Evolutionary conservation across 2,797 vertebrate species (phyloP).

Genomic region (Leptatherina wallacei): DNA sequence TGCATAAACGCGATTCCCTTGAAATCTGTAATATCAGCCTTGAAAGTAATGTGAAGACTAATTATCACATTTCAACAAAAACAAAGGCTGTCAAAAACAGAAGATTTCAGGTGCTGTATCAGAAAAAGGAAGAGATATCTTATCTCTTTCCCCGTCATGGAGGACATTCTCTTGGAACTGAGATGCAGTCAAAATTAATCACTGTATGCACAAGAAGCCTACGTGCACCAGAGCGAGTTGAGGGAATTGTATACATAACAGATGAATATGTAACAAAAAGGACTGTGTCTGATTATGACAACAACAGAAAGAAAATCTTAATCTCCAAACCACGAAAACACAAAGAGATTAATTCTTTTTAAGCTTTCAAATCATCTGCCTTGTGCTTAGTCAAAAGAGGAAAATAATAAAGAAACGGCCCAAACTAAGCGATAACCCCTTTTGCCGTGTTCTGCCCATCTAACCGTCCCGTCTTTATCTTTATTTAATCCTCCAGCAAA

Average conservation of each 20-base stretch:
- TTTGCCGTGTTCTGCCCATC: constrained; percentile 39
- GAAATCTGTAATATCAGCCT: constrained; percentile 18
- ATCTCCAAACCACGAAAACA: constrained; percentile 35
- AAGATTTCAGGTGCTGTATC: constrained; percentile 10
- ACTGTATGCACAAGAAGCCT: background rate
- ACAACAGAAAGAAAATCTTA: constrained; percentile 12
- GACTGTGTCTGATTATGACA: background rate
- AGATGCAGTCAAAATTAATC: constrained; percentile 8
- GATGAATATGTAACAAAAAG: constrained; percentile 13
- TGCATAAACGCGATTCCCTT: background rate
- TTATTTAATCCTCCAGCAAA: constrained; percentile 43
- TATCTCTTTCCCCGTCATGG: background rate
- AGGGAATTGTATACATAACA: background rate
- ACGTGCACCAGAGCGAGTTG: background rate
- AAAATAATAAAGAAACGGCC: constrained; percentile 33
- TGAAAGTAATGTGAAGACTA: constrained; percentile 16
- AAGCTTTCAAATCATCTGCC: constrained; percentile 35
- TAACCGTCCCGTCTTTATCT: constrained; percentile 41
- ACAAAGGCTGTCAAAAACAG: constrained; percentile 21
- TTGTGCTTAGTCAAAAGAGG: constrained; percentile 20
- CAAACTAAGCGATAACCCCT: constrained; percentile 27
- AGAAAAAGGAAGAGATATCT: background rate
- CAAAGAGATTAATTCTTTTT: constrained; percentile 45
- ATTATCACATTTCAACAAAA: constrained; percentile 28
- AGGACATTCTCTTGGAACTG: background rate